These are phyloP conservation scores for Pan troglodytes DNA, from an alignment of 2,113 vertebrate species.

Conservation along the genomic window NHGRI_mPanTro3-v2.1_pri NC_072409.2:40911501-40912000, in stretches of 20 bases:
- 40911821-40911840: background rate
- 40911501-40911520: constrained; percentile 86
- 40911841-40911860: background rate
- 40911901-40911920: background rate
- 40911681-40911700: background rate
- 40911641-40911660: background rate
- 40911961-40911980: background rate
- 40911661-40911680: background rate
- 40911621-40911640: background rate
- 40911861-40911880: background rate
- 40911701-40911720: background rate
- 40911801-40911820: background rate
- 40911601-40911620: background rate
- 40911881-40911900: background rate
- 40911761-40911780: background rate
- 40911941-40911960: background rate
- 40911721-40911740: background rate
- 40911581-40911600: background rate
- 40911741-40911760: background rate
- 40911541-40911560: background rate
- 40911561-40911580: background rate
- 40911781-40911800: background rate
- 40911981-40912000: background rate
- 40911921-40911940: background rate
- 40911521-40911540: background rate